These are phyloP conservation scores for Sthenelais limicola DNA, from an alignment of 2,888 invertebrate species.

Conservation along the genomic window DNA sequence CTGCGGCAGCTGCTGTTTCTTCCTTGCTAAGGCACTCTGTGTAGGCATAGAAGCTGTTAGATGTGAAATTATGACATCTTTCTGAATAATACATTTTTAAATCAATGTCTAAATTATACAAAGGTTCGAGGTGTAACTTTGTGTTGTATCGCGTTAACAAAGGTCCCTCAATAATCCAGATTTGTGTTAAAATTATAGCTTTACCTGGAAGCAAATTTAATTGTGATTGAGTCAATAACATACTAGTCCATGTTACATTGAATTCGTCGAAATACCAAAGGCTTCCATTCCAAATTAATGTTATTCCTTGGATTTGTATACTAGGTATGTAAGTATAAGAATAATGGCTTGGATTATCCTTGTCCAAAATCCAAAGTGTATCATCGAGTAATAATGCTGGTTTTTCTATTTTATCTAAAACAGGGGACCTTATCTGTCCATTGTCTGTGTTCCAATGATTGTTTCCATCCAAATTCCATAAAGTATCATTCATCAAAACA, in stretches of 20 bases:
- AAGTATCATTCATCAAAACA: neutral
- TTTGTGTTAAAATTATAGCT: no score
- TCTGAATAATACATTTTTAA: neutral
- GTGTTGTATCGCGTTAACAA: no score
- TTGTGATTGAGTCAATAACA: no score
- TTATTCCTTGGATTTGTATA: no score
- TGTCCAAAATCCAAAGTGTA: slow-evolving; percentile 15
- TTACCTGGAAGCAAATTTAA: no score
- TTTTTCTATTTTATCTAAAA: neutral
- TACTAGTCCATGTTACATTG: no score
- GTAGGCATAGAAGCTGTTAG: neutral
- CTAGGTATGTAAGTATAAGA: no score
- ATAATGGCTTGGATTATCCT: neutral
- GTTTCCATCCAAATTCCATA: slow-evolving; percentile 1
- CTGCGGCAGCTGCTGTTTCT: neutral
- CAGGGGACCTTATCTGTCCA: neutral
- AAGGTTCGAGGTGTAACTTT: no score
- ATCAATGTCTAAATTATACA: no score
- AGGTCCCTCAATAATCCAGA: no score
- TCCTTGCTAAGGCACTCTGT: neutral
- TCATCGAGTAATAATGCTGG: neutral
- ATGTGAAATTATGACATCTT: slow-evolving; percentile 9
- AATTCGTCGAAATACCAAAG: no score
- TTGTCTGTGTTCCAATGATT: neutral
- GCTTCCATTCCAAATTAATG: no score